Conservation (phyloP, 2,888 invertebrate species). For the Parasteatoda lunata region DNA sequence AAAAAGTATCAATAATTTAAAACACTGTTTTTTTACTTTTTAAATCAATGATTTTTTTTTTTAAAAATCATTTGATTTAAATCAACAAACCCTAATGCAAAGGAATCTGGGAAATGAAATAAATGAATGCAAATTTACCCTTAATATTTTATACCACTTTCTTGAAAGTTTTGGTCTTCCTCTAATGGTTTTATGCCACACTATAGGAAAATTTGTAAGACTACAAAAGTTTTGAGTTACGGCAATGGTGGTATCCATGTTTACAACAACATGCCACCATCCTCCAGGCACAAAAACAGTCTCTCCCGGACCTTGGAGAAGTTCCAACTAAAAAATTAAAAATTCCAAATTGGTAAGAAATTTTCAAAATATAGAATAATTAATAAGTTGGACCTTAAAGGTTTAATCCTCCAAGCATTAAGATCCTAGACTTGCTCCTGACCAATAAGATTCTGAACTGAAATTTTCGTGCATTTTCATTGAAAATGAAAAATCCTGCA, state of each 20-base stretch:
- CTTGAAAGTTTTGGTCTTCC: constrained; percentile 96
- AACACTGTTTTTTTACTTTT: no score
- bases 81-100: background rate
- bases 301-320: constrained; percentile 95
- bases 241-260: constrained; percentile 95
- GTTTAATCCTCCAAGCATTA: no score
- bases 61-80: no score
- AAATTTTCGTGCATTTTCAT: no score
- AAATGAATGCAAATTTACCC: constrained; percentile 72
- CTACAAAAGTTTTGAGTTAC: constrained; percentile 99
- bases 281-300: constrained; percentile 99
- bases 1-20: no score
- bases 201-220: constrained; percentile 94
- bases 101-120: background rate
- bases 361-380: no score
- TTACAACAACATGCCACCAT: constrained; percentile 99
- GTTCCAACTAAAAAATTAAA: constrained; percentile 82
- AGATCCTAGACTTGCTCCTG: no score
- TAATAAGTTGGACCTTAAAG: no score
- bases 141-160: constrained; percentile 84
- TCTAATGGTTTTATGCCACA: constrained; percentile 97
- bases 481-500: no score
- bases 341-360: background rate
- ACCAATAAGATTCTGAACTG: no score
- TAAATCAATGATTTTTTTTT: no score